Base-by-base conservation (phyloP, 2,113 vertebrate genomes). In the Esox niger region DNA sequence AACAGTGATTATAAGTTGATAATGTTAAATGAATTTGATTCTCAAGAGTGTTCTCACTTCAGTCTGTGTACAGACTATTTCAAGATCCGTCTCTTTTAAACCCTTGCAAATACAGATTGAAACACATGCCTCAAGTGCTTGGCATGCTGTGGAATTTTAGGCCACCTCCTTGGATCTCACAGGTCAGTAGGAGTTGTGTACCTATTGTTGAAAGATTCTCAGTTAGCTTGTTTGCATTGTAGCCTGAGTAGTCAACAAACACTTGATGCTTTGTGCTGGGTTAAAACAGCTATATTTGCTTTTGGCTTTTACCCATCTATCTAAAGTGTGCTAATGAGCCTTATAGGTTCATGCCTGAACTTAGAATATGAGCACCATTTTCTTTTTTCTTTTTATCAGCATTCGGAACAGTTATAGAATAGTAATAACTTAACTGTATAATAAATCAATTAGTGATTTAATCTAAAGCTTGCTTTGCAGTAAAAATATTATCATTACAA, bases 161-260 rank as follows among this genome's bases (percentile, higher is more conserved):
- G 17, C 55, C 76, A 47, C 10, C 64, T 77, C 56, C 56, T 56
- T 76, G 64, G 0, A 46, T 76, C 68, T 79, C 74, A 75, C 67
- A 67, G 69, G 72, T 8, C 66, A 76, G 83, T 78, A 84, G 79
- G 80, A 77, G 69, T 69, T 74, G 85, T 89, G 88, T 82, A 85
- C 90, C 82, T 83, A 82, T 84, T 92, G 90, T 91, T 93, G 90
- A 93, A 89, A 92, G 86, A 83, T 88, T 82, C 82, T 89, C 47
- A 78, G 81, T 85, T 43, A 0, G 38, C 38, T 80, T 96, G 91
- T 95, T 96, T 95, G 93, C 93, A 90, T 87, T 94, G 78, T 86
- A 85, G 92, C 83, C 92, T 87, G 90, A 92, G 92, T 91, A 85
- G 90, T 94, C 95, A 94, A 87, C 85, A 95, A 93, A 94, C 94